These are phyloP conservation scores for Acutogordius australiensis DNA, from an alignment of 2,888 invertebrate species.

Conservation along the genomic window DNA sequence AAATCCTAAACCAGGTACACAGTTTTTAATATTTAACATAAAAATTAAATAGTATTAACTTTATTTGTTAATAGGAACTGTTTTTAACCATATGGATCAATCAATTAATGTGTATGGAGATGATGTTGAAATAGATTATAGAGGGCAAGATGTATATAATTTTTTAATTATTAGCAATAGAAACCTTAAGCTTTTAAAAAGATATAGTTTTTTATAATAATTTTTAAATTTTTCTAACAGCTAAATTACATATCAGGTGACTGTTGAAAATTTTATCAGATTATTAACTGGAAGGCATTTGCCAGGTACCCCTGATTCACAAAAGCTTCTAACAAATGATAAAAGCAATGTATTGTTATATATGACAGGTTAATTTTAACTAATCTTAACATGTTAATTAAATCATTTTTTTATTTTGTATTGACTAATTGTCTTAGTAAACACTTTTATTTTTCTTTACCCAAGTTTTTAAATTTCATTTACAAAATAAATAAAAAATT, in stretches of 20 bases:
- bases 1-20: slow-evolving; percentile 52
- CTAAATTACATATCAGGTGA: slow-evolving; percentile 36
- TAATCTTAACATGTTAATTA: slow-evolving; percentile 8
- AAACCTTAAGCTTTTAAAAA: too few relatives aligned
- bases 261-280: slow-evolving; percentile 89
- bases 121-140: slow-evolving; percentile 91
- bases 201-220: too few relatives aligned
- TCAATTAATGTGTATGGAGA: slow-evolving; percentile 95
- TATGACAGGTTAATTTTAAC: slow-evolving; percentile 36
- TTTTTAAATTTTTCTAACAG: slow-evolving; percentile 5
- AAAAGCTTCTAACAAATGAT: slow-evolving; percentile 71
- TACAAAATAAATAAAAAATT: slow-evolving; percentile 3
- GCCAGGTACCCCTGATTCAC: slow-evolving; percentile 69
- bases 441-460: neutral
- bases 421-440: neutral
- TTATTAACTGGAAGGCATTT: slow-evolving; percentile 68
- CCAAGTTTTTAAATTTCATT: neutral
- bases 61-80: slow-evolving; percentile 36
- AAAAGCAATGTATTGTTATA: slow-evolving; percentile 85
- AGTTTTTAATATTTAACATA: slow-evolving; percentile 10
- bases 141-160: slow-evolving; percentile 39
- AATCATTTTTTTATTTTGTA: neutral
- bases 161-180: too few relatives aligned
- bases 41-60: slow-evolving; percentile 4
- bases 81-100: slow-evolving; percentile 86